Conservation (phyloP, 2,888 invertebrate species). For the Elysia crispata region DNA sequence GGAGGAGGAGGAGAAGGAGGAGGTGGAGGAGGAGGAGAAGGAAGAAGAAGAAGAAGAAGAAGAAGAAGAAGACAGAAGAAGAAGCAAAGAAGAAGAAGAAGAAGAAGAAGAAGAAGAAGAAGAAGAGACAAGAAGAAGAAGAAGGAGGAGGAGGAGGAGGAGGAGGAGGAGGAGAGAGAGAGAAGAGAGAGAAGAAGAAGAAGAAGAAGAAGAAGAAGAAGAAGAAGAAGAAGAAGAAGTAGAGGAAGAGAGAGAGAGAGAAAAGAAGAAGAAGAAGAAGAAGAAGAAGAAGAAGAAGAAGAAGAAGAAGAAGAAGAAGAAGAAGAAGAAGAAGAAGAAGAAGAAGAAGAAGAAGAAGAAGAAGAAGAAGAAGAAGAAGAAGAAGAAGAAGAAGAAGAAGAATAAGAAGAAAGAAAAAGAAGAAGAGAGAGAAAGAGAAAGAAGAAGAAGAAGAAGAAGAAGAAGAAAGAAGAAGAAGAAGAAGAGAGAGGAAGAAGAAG, state of each 20-base stretch:
- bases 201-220: not conserved
- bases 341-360: slow-evolving; percentile 9
- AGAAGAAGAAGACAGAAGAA: too few species aligned
- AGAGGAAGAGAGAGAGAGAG: not conserved
- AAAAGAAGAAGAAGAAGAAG: not conserved
- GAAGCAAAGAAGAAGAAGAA: slow-evolving; percentile 19
- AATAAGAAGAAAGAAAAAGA: too few species aligned
- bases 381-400: slow-evolving; percentile 34
- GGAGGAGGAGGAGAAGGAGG: not conserved
- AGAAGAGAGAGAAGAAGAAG: not conserved
- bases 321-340: not conserved
- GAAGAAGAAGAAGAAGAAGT: not conserved
- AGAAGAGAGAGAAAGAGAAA: slow-evolving; percentile 1
- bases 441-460: slow-evolving; percentile 14
- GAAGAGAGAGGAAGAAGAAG: slow-evolving; percentile 14
- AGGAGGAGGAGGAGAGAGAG: slow-evolving; percentile 3
- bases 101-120: not conserved
- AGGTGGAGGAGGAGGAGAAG: not conserved
- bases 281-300: slow-evolving; percentile 28
- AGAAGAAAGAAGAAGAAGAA: not conserved
- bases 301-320: slow-evolving; percentile 11
- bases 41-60: not conserved
- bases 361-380: slow-evolving; percentile 34
- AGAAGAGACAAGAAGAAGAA: too few species aligned
- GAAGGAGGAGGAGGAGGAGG: slow-evolving; percentile 6